Percentiles rank a stretch among this genome's conserved stretches.
Evolutionary conservation across 2,113 vertebrate species (phyloP).

Genomic region (Microcebus griseorufus): DNA sequence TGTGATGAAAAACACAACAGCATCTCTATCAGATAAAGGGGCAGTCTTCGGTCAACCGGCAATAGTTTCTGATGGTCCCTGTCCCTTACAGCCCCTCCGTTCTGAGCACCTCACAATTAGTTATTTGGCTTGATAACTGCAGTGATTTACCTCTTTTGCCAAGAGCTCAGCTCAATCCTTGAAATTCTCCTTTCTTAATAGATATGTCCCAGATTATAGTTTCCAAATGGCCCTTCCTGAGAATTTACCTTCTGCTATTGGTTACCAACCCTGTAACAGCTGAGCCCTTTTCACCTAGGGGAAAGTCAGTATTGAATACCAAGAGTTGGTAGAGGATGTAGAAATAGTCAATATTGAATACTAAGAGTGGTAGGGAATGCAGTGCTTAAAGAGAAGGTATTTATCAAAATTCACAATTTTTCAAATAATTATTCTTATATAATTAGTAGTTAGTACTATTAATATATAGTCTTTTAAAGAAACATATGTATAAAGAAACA

Average conservation of each 20-base stretch:
- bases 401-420: background rate
- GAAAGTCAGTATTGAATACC: background rate
- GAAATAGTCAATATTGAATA: background rate
- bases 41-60: background rate
- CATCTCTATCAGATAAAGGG: background rate
- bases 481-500: background rate
- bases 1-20: background rate
- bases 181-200: background rate
- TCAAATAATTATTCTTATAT: background rate
- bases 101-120: background rate
- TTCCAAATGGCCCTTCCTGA: background rate
- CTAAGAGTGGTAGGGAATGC: too few relatives aligned
- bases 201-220: background rate
- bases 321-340: too few relatives aligned
- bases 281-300: background rate
- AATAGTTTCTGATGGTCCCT: background rate
- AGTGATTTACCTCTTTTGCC: background rate
- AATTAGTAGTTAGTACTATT: background rate
- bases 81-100: background rate
- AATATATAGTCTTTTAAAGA: background rate
- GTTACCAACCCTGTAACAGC: background rate
- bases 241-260: background rate
- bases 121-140: background rate
- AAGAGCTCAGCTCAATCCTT: background rate
- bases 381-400: background rate